phyloP scores from a whole-genome alignment of 2,797 vertebrate genomes.

The Rhinophrynus dorsalis region DNA sequence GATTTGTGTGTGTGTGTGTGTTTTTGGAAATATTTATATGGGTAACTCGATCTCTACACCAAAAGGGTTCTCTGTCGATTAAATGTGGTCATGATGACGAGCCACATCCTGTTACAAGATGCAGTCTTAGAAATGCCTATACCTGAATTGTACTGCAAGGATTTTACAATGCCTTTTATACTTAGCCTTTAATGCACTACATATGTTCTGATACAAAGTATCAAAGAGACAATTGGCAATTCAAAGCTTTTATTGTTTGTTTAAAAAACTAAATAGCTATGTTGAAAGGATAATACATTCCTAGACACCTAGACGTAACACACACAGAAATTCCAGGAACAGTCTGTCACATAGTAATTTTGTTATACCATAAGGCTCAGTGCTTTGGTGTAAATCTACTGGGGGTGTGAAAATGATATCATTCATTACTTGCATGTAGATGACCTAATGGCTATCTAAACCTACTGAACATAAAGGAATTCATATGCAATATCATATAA shows the following conservation, averaged over 20 bases:
- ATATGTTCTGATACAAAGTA: conserved; percentile 1
- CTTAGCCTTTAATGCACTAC: background rate
- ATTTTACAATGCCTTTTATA: background rate
- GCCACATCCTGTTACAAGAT: background rate
- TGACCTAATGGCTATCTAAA: too few relatives aligned
- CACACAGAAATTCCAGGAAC: conserved; percentile 10
- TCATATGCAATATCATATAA: too few relatives aligned
- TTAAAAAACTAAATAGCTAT: conserved; percentile 1
- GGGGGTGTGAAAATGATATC: background rate
- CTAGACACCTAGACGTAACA: background rate
- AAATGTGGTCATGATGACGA: conserved; percentile 12
- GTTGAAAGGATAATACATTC: background rate
- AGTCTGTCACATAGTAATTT: background rate
- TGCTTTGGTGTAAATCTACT: background rate
- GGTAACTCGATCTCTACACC: too few relatives aligned
- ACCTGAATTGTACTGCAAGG: background rate
- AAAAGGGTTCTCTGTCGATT: background rate
- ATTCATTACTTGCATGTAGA: too few relatives aligned
- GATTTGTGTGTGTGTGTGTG: too few relatives aligned
- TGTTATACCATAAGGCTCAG: background rate
- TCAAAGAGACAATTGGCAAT: conserved; percentile 4
- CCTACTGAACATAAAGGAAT: too few relatives aligned
- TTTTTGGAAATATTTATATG: too few relatives aligned
- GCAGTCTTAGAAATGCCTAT: background rate
- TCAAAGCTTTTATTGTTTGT: conserved; percentile 5